These are phyloP conservation scores for Pocillopora meandrina DNA, from an alignment of 92 coral and sea anemone genomes.

Conservation along the genomic window DNA sequence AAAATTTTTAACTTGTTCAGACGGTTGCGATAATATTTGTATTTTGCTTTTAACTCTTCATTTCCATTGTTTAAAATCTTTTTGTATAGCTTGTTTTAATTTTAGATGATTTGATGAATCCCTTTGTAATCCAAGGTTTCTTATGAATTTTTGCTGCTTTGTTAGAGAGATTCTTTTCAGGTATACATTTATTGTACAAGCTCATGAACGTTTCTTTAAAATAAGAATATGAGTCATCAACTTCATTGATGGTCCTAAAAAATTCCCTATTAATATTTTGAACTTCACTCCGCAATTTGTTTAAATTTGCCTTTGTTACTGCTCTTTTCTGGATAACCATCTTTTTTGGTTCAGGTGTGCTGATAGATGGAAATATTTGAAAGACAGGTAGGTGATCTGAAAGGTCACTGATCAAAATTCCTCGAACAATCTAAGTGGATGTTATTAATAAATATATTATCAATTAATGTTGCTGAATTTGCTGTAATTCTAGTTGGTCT, in stretches of 20 bases:
- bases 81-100: constrained; percentile 9
- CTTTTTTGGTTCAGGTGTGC: background rate
- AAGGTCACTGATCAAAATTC: background rate
- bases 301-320: background rate
- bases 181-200: constrained; percentile 7
- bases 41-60: constrained; percentile 2
- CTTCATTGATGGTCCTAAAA: background rate
- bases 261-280: background rate
- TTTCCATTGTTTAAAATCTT: constrained; percentile 1
- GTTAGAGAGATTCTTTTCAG: constrained; percentile 7
- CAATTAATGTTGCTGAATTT: background rate
- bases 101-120: constrained; percentile 5
- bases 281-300: background rate
- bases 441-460: constrained; percentile 17
- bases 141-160: background rate
- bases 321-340: background rate
- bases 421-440: background rate
- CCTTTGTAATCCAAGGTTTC: constrained; percentile 8
- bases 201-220: background rate
- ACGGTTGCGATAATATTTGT: background rate
- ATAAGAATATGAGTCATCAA: background rate
- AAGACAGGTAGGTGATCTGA: constrained; percentile 8
- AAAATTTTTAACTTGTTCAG: background rate
- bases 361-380: background rate
- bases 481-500: constrained; percentile 1